These are phyloP conservation scores for Brachyhypopomus gauderio DNA, from an alignment of 2,113 vertebrate species.

Conservation along the genomic window DNA sequence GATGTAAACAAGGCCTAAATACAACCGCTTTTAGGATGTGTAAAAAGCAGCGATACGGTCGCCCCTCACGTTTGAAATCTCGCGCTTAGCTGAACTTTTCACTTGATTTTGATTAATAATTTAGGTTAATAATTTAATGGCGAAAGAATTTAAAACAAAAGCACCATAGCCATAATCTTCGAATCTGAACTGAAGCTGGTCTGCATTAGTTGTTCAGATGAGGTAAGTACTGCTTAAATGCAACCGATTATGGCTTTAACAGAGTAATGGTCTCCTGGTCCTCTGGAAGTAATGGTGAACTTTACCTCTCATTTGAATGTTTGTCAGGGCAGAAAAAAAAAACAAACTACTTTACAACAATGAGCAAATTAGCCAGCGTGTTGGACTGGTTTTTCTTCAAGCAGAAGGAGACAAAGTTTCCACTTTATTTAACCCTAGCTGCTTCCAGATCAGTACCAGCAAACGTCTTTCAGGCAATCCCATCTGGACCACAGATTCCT, in stretches of 20 bases:
- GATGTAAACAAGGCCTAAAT: constrained; percentile 7
- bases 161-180: background rate
- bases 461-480: background rate
- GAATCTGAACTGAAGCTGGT: too few relatives aligned
- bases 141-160: background rate
- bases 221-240: background rate
- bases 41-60: background rate
- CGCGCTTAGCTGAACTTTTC: background rate
- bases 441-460: background rate
- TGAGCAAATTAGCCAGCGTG: constrained; percentile 1
- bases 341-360: background rate
- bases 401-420: background rate
- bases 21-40: background rate
- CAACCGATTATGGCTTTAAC: too few relatives aligned
- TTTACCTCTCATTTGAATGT: background rate
- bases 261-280: too few relatives aligned
- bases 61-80: background rate
- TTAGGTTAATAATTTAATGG: too few relatives aligned
- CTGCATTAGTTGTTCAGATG: background rate
- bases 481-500: background rate
- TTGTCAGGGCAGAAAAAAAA: background rate
- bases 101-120: too few relatives aligned
- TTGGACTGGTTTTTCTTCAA: background rate
- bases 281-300: too few relatives aligned
- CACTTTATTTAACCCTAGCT: background rate